phyloP scores from a whole-genome alignment of 2,888 invertebrate genomes.

The Luffia ferchaultella region DNA sequence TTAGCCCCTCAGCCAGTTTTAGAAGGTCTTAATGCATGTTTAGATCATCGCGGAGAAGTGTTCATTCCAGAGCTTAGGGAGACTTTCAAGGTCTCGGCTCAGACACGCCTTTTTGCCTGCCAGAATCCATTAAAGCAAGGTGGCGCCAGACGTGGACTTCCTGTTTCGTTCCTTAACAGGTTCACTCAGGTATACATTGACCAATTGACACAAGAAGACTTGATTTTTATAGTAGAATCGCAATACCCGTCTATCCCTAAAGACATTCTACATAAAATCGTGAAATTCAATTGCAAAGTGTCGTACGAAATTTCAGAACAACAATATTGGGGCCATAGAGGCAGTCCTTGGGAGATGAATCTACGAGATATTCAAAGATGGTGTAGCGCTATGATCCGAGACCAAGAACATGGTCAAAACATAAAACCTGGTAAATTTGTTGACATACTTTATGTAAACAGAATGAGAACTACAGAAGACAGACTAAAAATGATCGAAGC shows the following conservation, averaged over 20 bases:
- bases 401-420: conserved; percentile 25
- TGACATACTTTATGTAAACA: conserved; percentile 83
- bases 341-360: conserved; percentile 97
- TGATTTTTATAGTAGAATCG: conserved; percentile 70
- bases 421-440: conserved; percentile 70
- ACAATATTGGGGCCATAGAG: conserved; percentile 77
- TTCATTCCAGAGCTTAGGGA: conserved; percentile 94
- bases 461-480: conserved; percentile 85
- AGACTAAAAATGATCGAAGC: conserved; percentile 70
- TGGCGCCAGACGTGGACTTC: conserved; percentile 94
- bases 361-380: conserved; percentile 93
- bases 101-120: conserved; percentile 93
- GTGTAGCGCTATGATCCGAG: conserved; percentile 78
- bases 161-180: conserved; percentile 95
- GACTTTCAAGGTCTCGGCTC: conserved; percentile 78
- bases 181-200: conserved; percentile 89
- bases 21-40: conserved; percentile 97
- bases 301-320: conserved; percentile 69
- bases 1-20: conserved; percentile 97
- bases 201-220: conserved; percentile 71
- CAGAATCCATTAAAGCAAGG: conserved; percentile 98
- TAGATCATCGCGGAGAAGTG: conserved; percentile 97
- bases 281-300: conserved; percentile 78
- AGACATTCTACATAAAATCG: conserved; percentile 73
- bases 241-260: conserved; percentile 70